A percentile compares a stretch with the other conserved stretches of the same genome.
Conservation (phyloP, 2,888 invertebrate species). For the Agrypnus murinus region DNA sequence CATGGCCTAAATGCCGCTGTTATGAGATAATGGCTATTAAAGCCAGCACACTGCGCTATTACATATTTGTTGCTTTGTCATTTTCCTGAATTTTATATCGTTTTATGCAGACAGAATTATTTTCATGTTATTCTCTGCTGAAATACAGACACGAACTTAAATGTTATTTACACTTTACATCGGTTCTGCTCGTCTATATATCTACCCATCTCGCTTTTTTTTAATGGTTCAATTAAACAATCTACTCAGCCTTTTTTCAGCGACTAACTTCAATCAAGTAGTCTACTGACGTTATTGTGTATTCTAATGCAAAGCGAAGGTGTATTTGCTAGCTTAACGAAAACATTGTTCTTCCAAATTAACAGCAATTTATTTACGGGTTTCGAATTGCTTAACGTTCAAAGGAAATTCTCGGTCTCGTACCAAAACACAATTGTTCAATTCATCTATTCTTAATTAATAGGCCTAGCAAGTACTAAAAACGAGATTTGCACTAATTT, state of each 20-base stretch:
- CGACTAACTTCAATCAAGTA: too few species aligned
- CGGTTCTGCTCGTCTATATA: too few species aligned
- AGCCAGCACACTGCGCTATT: constrained; percentile 65
- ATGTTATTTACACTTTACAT: constrained; percentile 13
- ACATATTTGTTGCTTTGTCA: constrained; percentile 66
- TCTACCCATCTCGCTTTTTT: too few species aligned
- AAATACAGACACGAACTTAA: constrained; percentile 31
- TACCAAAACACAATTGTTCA: constrained; percentile 32
- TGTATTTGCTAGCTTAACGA: too few species aligned
- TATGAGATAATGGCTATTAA: constrained; percentile 70
- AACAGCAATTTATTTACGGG: not conserved
- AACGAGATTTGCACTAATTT: constrained; percentile 62
- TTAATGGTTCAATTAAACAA: too few species aligned
- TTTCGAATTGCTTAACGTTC: not conserved
- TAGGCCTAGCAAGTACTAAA: constrained; percentile 50
- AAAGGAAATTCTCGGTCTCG: too few species aligned
- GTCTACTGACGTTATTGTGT: too few species aligned
- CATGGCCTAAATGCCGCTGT: constrained; percentile 67
- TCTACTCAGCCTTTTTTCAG: too few species aligned
- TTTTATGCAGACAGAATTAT: constrained; percentile 44
- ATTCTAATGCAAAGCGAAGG: too few species aligned
- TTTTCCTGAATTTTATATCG: constrained; percentile 54
- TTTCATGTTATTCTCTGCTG: constrained; percentile 39
- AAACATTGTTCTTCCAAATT: not conserved
- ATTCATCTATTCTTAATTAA: constrained; percentile 50